Evolutionary conservation across 2,888 invertebrate species (phyloP), one percentile per base, ranked within the genome.

Genomic region (Coleophora deauratella): DNA sequence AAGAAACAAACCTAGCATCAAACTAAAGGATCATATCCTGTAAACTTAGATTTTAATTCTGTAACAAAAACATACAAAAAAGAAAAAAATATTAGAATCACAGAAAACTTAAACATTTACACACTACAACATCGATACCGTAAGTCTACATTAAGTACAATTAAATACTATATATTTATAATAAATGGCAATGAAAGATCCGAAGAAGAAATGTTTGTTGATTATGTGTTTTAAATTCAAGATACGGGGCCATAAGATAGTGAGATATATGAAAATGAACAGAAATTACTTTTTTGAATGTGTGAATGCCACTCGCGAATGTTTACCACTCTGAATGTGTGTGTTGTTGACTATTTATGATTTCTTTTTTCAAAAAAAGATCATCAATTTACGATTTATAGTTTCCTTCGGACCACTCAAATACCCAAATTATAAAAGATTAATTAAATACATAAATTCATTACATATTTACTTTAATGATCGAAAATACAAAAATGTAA

Each of bases 171-270:
- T 58, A 59, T 62, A 61, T 44, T 35, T 38, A 12, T 15, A 21
- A 27, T n/a, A 28, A 66, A 82, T 79, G 77, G 86, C 77, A 82
- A 74, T 78, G 76, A 72, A 51, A 72, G 79, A 78, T 79, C 79
- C 79, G 79, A 76, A 65, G 21, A 4, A 21, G 21, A 21, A 6
- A 21, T 3, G 21, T 4, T 21, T 21, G 6, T 21, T 21, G n/a
- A n/a, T n/a, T n/a, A n/a, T n/a, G n/a, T n/a, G n/a, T n/a, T n/a
- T n/a, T n/a, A n/a, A n/a, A n/a, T n/a, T n/a, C n/a, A n/a, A n/a
- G n/a, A n/a, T n/a, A n/a, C n/a, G n/a, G n/a, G n/a, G n/a, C n/a
- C n/a, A n/a, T n/a, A n/a, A n/a, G n/a, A n/a, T n/a, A n/a, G n/a
- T n/a, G n/a, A n/a, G n/a, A n/a, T n/a, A n/a, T n/a, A n/a, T n/a